Evolutionary conservation across 2,113 vertebrate genomes (phyloP), one percentile per base, ranked within the genome.

Genomic region (Brachyistius frenatus): DNA sequence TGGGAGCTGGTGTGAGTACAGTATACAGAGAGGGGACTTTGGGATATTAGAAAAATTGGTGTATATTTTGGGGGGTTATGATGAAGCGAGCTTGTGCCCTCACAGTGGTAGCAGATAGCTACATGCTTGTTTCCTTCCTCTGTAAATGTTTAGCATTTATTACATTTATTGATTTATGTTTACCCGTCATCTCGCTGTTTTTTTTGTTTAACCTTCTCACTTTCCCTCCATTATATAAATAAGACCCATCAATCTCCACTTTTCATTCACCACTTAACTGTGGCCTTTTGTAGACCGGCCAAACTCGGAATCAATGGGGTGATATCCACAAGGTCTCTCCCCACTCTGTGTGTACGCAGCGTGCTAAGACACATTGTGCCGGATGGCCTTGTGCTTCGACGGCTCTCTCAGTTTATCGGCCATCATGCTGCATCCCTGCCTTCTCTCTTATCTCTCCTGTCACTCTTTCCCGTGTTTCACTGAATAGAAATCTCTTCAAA

Each of bases 221-320:
- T 55, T 2, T 35, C 31, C 49, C 41, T 46, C 9, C 14, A 0
- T 5, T 5, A 5, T 64, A 16, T 54, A 66, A 69, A 50, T 65
- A 49, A 46, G 8, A 57, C 44, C 50, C 50, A 78, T 65, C 61
- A n/a, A 46, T 71, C 15, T 44, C 63, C 44, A 41, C 16, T 69
- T 78, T 78, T 80, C 74, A 70, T 82, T 82, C 57, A 50, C 41
- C 60, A 79, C 80, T 87, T 81, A 69, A 78, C 7, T 61, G 31
- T 78, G 67, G 80, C 73, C 84, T 84, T 88, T 86, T 62, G 49
- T 73, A 49, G 75, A 75, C 58, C 6, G 60, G 61, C 39, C 5
- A 35, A 69, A 78, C 80, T 84, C 50, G 14, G 54, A 86, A 86
- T 89, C 85, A 83, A 49, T 77, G 54, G 9, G 63, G 55, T 46